phyloP scores from a whole-genome alignment of 2,888 invertebrate species.

The Electrophaes corylata region DNA sequence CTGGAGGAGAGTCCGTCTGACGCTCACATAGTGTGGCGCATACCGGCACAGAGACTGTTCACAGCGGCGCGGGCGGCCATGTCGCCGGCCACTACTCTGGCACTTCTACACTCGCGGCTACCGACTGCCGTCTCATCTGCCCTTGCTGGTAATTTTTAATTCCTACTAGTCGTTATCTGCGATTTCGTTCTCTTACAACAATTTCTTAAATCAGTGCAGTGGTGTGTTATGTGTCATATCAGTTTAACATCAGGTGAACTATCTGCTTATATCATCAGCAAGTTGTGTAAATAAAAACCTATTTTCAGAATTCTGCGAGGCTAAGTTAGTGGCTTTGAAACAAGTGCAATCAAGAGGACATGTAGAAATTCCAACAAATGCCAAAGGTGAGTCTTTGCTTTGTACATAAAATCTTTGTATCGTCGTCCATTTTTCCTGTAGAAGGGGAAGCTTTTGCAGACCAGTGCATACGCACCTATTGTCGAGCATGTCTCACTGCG shows the following conservation, averaged over 20 bases:
- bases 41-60: constrained; percentile 76
- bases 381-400: constrained; percentile 45
- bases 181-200: no score
- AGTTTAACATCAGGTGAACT: no score
- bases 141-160: constrained; percentile 54
- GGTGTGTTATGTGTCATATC: no score
- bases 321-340: constrained; percentile 61
- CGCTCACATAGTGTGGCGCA: constrained; percentile 33
- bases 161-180: no score
- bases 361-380: constrained; percentile 63
- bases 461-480: no score
- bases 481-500: no score
- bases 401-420: no score
- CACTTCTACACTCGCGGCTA: constrained; percentile 88
- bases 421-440: no score
- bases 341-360: constrained; percentile 52
- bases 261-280: no score
- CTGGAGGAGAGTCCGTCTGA: constrained; percentile 2
- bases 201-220: no score
- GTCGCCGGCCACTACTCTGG: constrained; percentile 90
- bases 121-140: constrained; percentile 83
- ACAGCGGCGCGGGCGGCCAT: constrained; percentile 92
- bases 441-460: no score
- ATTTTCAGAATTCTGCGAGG: constrained; percentile 70
- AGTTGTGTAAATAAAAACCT: no score